These are phyloP conservation scores for Philopotamus ludificatus DNA, from an alignment of 1,140 invertebrate genomes.

Conservation along the genomic window DNA sequence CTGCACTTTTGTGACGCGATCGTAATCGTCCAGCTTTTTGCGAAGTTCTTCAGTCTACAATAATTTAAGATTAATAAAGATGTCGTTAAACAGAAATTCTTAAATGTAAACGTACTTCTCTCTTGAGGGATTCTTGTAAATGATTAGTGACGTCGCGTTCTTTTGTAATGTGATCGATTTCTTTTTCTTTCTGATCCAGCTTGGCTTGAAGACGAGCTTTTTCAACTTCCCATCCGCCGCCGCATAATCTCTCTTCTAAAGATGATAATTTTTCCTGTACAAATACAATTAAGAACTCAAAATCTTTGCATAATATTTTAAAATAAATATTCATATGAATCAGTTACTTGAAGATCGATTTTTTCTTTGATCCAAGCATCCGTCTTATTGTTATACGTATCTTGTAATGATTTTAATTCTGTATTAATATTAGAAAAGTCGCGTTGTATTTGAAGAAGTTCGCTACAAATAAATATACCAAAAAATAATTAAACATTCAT, in stretches of 20 bases:
- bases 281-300: constrained; percentile 30
- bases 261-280: constrained; percentile 66
- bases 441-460: constrained; percentile 50
- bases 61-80: constrained; percentile 17
- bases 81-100: constrained; percentile 2
- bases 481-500: neutral
- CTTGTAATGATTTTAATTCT: constrained; percentile 68
- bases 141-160: constrained; percentile 66
- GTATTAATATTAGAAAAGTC: constrained; percentile 62
- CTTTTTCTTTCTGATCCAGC: constrained; percentile 71
- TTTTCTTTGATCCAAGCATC: constrained; percentile 76
- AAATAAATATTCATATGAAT: constrained; percentile 12
- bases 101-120: constrained; percentile 44
- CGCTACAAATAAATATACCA: constrained; percentile 43
- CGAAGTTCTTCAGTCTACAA: constrained; percentile 75
- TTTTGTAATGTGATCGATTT: constrained; percentile 70
- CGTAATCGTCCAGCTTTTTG: constrained; percentile 81
- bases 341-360: constrained; percentile 63
- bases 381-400: constrained; percentile 67
- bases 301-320: constrained; percentile 26
- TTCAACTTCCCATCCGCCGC: constrained; percentile 62
- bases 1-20: constrained; percentile 80
- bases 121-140: constrained; percentile 48
- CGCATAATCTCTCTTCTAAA: constrained; percentile 62
- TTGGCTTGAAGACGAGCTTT: constrained; percentile 65